These are phyloP conservation scores for Conger conger DNA, from an alignment of 2,113 vertebrate genomes.

Conservation along the genomic window DNA sequence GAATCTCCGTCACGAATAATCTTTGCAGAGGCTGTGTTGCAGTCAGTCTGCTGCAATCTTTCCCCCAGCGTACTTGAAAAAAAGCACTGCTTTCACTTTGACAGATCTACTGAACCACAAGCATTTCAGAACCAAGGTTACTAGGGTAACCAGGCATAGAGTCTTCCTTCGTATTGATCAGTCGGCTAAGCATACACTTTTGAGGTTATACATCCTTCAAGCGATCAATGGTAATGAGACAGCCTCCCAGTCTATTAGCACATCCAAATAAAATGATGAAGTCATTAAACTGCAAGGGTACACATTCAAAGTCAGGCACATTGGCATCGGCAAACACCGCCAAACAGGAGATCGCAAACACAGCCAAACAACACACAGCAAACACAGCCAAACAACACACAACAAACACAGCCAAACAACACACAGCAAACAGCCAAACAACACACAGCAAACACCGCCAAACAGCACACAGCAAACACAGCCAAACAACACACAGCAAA, in stretches of 20 bases:
- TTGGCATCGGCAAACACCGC: background rate
- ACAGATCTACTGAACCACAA: background rate
- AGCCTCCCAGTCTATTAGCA: background rate
- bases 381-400: too few relatives aligned
- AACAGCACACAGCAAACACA: too few relatives aligned
- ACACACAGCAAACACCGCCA: too few relatives aligned
- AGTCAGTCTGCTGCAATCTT: background rate
- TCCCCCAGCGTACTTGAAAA: background rate
- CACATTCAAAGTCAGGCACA: background rate
- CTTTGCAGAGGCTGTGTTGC: background rate
- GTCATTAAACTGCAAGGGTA: background rate
- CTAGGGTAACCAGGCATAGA: background rate
- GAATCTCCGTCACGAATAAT: background rate
- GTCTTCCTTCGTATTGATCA: background rate
- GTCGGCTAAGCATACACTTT: background rate
- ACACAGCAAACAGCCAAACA: too few relatives aligned
- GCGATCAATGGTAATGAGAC: background rate
- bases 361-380: too few relatives aligned
- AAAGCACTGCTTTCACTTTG: background rate
- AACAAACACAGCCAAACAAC: too few relatives aligned
- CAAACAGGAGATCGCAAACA: too few relatives aligned
- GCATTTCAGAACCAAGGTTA: background rate
- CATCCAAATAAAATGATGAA: background rate
- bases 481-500: too few relatives aligned
- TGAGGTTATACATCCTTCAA: background rate